phyloP scores from a whole-genome alignment of 2,113 vertebrate species.

The Mesoclemmys tuberculata region DNA sequence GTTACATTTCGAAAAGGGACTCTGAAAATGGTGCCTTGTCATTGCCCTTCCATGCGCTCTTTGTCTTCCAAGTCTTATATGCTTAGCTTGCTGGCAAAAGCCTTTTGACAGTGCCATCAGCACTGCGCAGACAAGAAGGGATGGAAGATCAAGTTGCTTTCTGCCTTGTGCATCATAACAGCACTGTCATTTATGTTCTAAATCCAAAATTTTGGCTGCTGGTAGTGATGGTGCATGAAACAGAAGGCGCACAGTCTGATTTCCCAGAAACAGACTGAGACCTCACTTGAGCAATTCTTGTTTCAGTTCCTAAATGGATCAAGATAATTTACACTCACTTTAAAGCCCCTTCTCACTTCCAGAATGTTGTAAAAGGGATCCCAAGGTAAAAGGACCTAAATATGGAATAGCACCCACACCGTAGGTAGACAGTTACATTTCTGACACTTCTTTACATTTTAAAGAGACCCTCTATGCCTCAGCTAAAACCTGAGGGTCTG shows the following conservation, averaged over 20 bases:
- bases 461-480: neutral
- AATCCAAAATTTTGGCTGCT: neutral
- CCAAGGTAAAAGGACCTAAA: neutral
- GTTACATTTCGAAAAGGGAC: neutral
- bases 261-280: neutral
- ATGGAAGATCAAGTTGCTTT: neutral
- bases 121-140: fast-evolving
- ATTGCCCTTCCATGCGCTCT: neutral
- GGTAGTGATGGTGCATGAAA: neutral
- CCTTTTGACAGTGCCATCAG: neutral
- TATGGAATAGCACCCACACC: neutral
- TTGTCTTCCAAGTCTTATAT: neutral
- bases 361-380: neutral
- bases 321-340: neutral
- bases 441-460: neutral
- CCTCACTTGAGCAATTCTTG: neutral
- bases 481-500: neutral
- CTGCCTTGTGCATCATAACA: neutral
- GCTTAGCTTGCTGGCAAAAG: neutral
- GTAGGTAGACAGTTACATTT: neutral
- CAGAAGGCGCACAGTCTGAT: neutral
- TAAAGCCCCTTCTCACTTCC: neutral
- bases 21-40: neutral
- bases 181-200: neutral
- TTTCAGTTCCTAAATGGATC: neutral